Evolutionary conservation across 92 coral and sea anemone species (phyloP).

Genomic region (Parazoanthus atlanticus): DNA sequence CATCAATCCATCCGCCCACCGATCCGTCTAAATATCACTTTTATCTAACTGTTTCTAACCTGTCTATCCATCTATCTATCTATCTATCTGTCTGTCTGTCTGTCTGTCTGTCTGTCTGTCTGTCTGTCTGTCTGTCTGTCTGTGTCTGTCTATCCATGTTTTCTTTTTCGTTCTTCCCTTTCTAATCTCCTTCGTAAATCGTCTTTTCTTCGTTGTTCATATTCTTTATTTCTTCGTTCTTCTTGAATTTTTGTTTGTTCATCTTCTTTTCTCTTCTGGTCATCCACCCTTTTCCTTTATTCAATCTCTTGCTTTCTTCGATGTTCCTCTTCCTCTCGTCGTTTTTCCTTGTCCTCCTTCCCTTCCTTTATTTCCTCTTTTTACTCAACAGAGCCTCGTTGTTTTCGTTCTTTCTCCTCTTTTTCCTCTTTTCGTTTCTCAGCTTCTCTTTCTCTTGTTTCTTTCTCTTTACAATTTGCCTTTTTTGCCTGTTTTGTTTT

Average conservation of each 20-base stretch:
- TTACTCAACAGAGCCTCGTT: background rate
- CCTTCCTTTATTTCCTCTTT: background rate
- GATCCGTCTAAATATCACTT: no score
- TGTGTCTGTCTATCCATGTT: no score
- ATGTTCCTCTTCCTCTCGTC: background rate
- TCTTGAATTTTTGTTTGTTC: background rate
- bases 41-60: no score
- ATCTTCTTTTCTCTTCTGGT: no score
- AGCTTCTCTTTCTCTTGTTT: background rate
- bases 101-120: no score
- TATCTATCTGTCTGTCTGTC: no score
- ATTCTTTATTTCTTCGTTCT: background rate
- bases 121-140: no score
- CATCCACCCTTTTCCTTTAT: background rate
- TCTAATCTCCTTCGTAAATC: background rate
- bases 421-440: background rate
- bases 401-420: background rate
- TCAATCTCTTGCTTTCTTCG: background rate
- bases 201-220: background rate
- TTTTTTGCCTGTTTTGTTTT: background rate
- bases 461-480: background rate
- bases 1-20: no score
- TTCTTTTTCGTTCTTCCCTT: background rate
- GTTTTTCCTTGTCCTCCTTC: background rate
- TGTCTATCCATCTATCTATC: no score